These are phyloP conservation scores for Phocoena sinus DNA, from an alignment of 2,113 vertebrate species.

Conservation along the genomic window DNA sequence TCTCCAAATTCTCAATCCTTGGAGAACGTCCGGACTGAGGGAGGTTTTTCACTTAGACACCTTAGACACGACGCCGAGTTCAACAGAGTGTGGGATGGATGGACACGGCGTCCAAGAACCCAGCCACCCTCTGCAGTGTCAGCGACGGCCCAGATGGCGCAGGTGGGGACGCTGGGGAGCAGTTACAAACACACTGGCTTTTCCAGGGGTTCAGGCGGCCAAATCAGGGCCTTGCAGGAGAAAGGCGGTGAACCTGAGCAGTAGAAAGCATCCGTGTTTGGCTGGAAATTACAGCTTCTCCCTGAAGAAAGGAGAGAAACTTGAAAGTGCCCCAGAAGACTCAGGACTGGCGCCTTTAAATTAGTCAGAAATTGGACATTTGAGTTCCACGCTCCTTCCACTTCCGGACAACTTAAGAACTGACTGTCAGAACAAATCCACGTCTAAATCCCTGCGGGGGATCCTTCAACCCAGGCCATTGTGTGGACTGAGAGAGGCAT, in stretches of 20 bases:
- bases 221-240: background rate
- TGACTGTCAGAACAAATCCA: conserved; percentile 16
- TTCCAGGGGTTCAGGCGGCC: background rate
- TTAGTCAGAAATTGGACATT: background rate
- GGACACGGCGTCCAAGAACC: background rate
- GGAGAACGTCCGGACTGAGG: too few species aligned
- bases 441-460: background rate
- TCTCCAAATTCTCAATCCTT: background rate
- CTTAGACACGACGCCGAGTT: background rate
- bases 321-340: background rate
- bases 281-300: background rate
- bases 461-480: background rate
- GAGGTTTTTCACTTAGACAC: background rate
- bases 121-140: background rate
- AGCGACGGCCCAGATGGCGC: background rate
- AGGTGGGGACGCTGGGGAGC: background rate
- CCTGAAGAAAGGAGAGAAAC: background rate
- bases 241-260: background rate
- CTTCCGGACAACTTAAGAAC: conserved; percentile 1
- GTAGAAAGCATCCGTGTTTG: accelerated
- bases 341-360: background rate
- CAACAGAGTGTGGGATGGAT: background rate
- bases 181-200: background rate
- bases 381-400: background rate
- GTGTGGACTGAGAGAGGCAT: background rate